phyloP scores from a whole-genome alignment of 2,113 vertebrate species.

The Corythornis cristatus region DNA sequence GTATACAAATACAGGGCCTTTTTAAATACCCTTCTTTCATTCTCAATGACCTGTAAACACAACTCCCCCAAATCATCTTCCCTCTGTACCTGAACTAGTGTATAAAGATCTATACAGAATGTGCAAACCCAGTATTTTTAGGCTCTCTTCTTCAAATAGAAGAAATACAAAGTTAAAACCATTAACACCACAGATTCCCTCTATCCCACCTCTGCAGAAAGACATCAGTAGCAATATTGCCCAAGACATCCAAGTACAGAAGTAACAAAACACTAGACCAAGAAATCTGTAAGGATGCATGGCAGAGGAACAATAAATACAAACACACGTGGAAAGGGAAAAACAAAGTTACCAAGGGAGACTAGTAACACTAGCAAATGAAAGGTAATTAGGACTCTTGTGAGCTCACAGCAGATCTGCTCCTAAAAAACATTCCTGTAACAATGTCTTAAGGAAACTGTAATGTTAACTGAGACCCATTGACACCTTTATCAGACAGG shows the following conservation, averaged over 20 bases:
- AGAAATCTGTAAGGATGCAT: not conserved
- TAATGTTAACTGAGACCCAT: not conserved
- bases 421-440: not conserved
- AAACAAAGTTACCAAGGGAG: not conserved
- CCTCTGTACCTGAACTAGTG: conserved; percentile 14
- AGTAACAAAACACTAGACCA: conserved; percentile 5
- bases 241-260: not conserved
- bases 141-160: conserved; percentile 61
- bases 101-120: conserved; percentile 55
- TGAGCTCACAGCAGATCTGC: not conserved
- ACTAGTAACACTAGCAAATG: not conserved
- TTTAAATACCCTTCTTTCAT: conserved; percentile 13
- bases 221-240: not conserved
- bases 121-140: conserved; percentile 54
- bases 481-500: not conserved
- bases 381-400: not conserved
- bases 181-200: conserved; percentile 22
- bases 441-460: not conserved
- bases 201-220: conserved; percentile 36
- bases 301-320: not conserved
- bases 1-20: conserved; percentile 11
- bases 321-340: not conserved
- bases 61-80: conserved; percentile 18
- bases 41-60: conserved; percentile 39
- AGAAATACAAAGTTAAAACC: conserved; percentile 60